Percentiles rank a stretch among this genome's conserved stretches.
These are phyloP conservation scores for Epizoanthus rinbou DNA, from an alignment of 92 coral and sea anemone genomes.

Conservation along the genomic window DNA sequence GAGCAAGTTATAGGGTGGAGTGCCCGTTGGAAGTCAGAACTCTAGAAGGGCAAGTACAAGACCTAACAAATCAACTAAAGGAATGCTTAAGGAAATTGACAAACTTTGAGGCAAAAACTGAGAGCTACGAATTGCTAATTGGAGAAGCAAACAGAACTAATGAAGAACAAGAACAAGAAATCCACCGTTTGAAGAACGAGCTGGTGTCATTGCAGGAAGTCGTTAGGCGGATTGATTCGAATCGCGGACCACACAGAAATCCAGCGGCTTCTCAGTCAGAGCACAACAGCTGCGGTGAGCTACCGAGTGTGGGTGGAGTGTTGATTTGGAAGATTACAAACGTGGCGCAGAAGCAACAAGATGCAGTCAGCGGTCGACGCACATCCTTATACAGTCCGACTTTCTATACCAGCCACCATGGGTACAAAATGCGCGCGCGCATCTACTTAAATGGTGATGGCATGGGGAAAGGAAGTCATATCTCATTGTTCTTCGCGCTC, in stretches of 20 bases:
- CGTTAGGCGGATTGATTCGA: background rate
- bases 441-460: conserved; percentile 81
- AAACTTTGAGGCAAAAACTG: conserved; percentile 9
- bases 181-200: background rate
- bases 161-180: conserved; percentile 25
- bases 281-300: background rate
- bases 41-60: conserved; percentile 7
- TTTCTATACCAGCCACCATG: conserved; percentile 71
- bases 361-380: conserved; percentile 1
- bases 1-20: background rate
- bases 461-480: conserved; percentile 68
- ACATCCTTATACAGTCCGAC: conserved; percentile 67
- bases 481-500: conserved; percentile 68
- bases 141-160: conserved; percentile 28
- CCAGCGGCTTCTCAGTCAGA: background rate
- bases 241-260: background rate
- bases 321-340: conserved; percentile 1
- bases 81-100: conserved; percentile 6
- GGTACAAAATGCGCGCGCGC: conserved; percentile 87
- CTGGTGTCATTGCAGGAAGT: background rate
- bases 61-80: conserved; percentile 15
- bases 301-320: background rate
- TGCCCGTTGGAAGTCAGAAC: background rate
- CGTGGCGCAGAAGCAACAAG: background rate
- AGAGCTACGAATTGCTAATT: conserved; percentile 21